Base-by-base conservation (phyloP, 2,797 vertebrate genomes). In the Danio jaintianensis region DNA sequence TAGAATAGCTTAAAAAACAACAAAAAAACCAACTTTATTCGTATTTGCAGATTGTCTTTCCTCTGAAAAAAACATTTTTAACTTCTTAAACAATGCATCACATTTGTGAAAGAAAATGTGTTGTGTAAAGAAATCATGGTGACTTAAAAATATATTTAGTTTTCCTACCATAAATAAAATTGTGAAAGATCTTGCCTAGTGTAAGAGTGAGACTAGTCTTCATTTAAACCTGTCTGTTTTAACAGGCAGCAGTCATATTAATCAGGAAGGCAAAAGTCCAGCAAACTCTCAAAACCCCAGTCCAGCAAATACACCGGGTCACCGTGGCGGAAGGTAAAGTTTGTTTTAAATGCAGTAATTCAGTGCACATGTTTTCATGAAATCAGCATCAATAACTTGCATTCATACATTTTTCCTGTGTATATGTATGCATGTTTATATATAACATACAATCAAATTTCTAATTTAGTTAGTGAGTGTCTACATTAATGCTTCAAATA, bases 221-320 rank as follows among this genome's bases (percentile, higher is more conserved):
- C 7, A 18, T 55, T 20, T 80, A 3, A 6, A 0, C 84, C 9
- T 2, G 53, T 0, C 63, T 5, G 62, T 3, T 62, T 1, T 84
- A 9, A 80, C 79, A 95, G 94, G 94, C 8, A 95, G 94, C 88
- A 94, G 88, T 85, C 93, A 95, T 70, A 50, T 85, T 80, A 93
- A 74, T 84, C 80, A 85, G 2, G 88, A 86, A 55, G 83, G 82
- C 5, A 86, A 82, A 75, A 92, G 90, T 87, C 87, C 92, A 47
- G 91, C 88, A 38, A 91, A 91, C 77, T 88, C 88, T 0, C 92
- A 92, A 76, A 94, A 89, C 80, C 84, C 89, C 61, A 93, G 87
- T 87, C 90, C 92, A 43, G 87, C 84, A 63, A 93, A 86, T 79
- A 93, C 89, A 18, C 93, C 91, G 11, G 90, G 89, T 87, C 91